These are phyloP conservation scores for Megaptera novaeangliae DNA, from an alignment of 2,113 vertebrate species.

Conservation along the genomic window DNA sequence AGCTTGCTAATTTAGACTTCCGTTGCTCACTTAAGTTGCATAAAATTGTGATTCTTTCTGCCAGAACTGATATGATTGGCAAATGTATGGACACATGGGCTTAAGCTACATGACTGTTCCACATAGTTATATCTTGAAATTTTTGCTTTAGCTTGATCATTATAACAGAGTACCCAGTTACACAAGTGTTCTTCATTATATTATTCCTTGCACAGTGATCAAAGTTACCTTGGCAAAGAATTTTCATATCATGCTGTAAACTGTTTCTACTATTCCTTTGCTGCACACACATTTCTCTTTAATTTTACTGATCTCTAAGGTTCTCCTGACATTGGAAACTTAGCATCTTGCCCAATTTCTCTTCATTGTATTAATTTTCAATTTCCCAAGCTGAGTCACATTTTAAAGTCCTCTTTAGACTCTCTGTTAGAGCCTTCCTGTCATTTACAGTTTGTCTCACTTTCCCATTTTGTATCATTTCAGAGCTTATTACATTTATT, in stretches of 20 bases:
- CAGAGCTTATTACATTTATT: slow-evolving; percentile 38
- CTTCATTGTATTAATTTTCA: slow-evolving; percentile 58
- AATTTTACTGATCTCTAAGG: slow-evolving; percentile 19
- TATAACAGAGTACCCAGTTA: not conserved
- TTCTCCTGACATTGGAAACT: slow-evolving; percentile 56
- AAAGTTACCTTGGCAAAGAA: slow-evolving; percentile 22
- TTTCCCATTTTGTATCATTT: slow-evolving; percentile 54
- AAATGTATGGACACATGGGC: not conserved
- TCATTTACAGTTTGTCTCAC: not conserved
- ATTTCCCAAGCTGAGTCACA: slow-evolving; percentile 10
- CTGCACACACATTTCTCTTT: not conserved
- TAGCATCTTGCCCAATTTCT: slow-evolving; percentile 40
- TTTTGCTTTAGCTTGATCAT: not conserved
- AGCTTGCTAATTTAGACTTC: not conserved
- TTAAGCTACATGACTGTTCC: not conserved
- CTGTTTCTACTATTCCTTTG: not conserved
- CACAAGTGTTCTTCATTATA: not conserved
- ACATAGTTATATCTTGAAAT: not conserved
- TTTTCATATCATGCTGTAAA: not conserved
- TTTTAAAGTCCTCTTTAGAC: slow-evolving; percentile 27
- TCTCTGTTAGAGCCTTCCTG: not conserved
- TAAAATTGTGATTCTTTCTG: not conserved
- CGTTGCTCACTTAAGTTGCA: not conserved
- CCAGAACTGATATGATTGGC: not conserved
- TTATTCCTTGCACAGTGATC: not conserved